Conservation (phyloP, 2,797 vertebrate species). For the Naso thynnoides region DNA sequence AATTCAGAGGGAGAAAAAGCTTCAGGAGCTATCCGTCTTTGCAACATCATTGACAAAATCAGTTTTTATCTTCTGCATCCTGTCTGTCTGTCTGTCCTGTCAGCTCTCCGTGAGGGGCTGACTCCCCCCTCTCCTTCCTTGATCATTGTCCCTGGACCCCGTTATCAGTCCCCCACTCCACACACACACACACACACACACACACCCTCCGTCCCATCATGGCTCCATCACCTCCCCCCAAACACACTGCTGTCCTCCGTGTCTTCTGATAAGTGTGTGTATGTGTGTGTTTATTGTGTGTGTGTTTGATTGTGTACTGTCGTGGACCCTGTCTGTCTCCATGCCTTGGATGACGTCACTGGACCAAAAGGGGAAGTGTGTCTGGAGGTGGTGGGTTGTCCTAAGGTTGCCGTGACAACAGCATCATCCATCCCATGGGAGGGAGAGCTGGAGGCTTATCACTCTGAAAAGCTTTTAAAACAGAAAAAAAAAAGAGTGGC, state of each 20-base stretch:
- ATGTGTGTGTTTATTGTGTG: slow-evolving; percentile 2
- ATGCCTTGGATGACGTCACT: slow-evolving; percentile 69
- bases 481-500: slow-evolving; percentile 30
- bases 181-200: slow-evolving; percentile 23
- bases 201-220: slow-evolving; percentile 79
- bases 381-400: slow-evolving; percentile 46
- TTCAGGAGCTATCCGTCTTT: background rate
- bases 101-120: slow-evolving; percentile 9
- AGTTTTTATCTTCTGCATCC: no score
- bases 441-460: slow-evolving; percentile 69
- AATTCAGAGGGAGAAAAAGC: no score
- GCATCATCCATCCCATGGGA: slow-evolving; percentile 71
- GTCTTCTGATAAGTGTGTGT: slow-evolving; percentile 87
- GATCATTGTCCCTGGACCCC: background rate
- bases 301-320: slow-evolving; percentile 31
- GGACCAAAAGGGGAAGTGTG: slow-evolving; percentile 36
- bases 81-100: slow-evolving; percentile 16
- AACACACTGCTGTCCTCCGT: slow-evolving; percentile 76
- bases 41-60: background rate
- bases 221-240: slow-evolving; percentile 80
- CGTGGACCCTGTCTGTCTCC: slow-evolving; percentile 57
- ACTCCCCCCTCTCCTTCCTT: background rate
- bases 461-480: slow-evolving; percentile 79
- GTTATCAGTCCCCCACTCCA: slow-evolving; percentile 68
- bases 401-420: slow-evolving; percentile 67